Evolutionary conservation across 2,888 invertebrate genomes (phyloP).

Genomic region (Xestia c-nigrum): DNA sequence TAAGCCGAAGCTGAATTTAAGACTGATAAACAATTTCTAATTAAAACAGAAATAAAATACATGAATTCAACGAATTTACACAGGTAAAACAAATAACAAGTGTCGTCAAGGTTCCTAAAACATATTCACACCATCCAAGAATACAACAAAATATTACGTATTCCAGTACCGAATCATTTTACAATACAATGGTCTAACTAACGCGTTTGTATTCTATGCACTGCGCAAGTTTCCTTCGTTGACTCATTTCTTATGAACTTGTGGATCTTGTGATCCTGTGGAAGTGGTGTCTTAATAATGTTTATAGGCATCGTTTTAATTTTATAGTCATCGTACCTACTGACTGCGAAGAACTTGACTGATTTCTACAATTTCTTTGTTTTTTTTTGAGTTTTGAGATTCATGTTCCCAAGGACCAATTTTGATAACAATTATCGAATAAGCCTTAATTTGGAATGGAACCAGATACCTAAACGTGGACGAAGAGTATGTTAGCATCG

Average conservation of each 20-base stretch:
- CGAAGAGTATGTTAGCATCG: background rate
- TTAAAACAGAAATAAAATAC: constrained; percentile 9
- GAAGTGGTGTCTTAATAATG: constrained; percentile 45
- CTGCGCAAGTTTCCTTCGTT: constrained; percentile 77
- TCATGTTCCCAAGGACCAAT: background rate
- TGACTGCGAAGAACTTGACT: background rate
- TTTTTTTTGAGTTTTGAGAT: too few species aligned
- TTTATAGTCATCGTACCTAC: background rate
- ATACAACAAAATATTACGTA: constrained; percentile 68
- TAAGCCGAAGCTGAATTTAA: background rate
- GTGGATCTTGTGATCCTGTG: constrained; percentile 36
- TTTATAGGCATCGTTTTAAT: constrained; percentile 16
- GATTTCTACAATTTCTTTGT: background rate
- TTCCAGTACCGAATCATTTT: constrained; percentile 73
- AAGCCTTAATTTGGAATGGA: background rate
- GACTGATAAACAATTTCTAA: background rate
- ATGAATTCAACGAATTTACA: constrained; percentile 15
- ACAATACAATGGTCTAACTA: constrained; percentile 76
- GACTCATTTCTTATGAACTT: constrained; percentile 69
- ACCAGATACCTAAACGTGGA: background rate
- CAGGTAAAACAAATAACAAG: constrained; percentile 39
- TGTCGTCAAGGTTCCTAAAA: constrained; percentile 60
- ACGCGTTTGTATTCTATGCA: constrained; percentile 76
- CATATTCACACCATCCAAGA: constrained; percentile 70
- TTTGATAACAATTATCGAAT: background rate